These are phyloP conservation scores for Scyliorhinus canicula DNA, from an alignment of 2,797 vertebrate genomes.

Conservation along the genomic window DNA sequence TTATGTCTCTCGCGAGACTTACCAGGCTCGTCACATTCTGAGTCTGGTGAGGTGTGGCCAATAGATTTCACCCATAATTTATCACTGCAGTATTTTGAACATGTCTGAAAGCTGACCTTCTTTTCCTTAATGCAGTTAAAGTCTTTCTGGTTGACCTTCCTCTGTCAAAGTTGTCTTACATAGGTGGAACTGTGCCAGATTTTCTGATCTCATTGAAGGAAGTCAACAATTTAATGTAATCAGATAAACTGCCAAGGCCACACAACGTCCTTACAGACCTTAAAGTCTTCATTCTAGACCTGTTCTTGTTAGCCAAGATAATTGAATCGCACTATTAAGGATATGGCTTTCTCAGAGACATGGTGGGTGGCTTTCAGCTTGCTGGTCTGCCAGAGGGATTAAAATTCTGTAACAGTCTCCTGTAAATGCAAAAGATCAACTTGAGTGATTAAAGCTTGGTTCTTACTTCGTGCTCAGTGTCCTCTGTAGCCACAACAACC, in stretches of 20 bases:
- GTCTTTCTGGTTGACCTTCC: background rate
- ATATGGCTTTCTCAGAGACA: background rate
- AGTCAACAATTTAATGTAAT: background rate
- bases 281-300: background rate
- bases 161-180: background rate
- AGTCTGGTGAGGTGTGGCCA: too few species aligned
- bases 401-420: background rate
- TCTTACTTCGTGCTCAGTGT: background rate
- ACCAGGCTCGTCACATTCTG: too few species aligned
- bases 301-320: background rate
- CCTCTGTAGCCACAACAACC: constrained; percentile 13
- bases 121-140: background rate
- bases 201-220: background rate
- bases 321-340: background rate
- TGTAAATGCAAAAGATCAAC: too few species aligned
- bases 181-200: background rate
- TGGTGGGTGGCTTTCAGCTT: background rate
- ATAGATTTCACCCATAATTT: too few species aligned
- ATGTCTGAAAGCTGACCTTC: background rate
- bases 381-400: background rate
- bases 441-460: background rate
- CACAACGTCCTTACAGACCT: background rate
- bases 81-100: background rate
- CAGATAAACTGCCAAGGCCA: background rate
- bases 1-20: too few species aligned